These are phyloP conservation scores for Sebastes schlegelii DNA, from an alignment of 2,113 vertebrate species.

Conservation along the genomic window DNA sequence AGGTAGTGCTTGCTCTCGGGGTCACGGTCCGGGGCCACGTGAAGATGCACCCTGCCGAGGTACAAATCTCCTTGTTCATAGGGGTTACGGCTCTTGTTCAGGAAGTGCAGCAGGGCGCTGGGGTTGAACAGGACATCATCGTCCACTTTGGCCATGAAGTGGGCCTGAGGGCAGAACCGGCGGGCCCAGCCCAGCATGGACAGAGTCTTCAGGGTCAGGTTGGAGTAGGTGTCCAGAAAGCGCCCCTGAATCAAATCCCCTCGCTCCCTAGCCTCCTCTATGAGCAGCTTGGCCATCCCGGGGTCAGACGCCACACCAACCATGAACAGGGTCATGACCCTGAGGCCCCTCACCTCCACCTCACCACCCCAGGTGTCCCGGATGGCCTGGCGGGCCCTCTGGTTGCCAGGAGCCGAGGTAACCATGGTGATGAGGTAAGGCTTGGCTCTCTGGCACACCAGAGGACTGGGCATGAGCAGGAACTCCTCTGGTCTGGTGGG, in stretches of 20 bases:
- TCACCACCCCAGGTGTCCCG: constrained; percentile 88
- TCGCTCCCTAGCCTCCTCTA: constrained; percentile 79
- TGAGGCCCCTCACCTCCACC: constrained; percentile 73
- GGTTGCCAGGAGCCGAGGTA: constrained; percentile 83
- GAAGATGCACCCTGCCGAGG: constrained; percentile 88
- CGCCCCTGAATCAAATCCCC: constrained; percentile 88
- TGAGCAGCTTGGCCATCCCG: constrained; percentile 76
- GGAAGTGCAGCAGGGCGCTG: constrained; percentile 79
- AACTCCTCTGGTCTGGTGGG: constrained; percentile 79
- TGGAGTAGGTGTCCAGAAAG: constrained; percentile 89
- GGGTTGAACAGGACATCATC: constrained; percentile 93
- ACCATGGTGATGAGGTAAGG: constrained; percentile 88
- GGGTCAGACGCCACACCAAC: constrained; percentile 81
- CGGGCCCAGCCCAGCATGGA: constrained; percentile 86
- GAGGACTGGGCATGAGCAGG: constrained; percentile 80
- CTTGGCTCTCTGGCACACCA: constrained; percentile 79
- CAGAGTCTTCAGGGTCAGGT: constrained; percentile 91
- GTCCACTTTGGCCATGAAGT: constrained; percentile 90
- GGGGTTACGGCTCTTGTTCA: constrained; percentile 74
- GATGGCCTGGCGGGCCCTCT: constrained; percentile 84
- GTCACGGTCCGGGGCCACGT: constrained; percentile 81
- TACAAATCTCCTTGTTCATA: constrained; percentile 84
- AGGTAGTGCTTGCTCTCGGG: constrained; percentile 84
- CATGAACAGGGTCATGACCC: constrained; percentile 88
- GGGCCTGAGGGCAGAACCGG: constrained; percentile 84